Percentiles rank a stretch among this genome's conserved stretches.
Evolutionary conservation across 2,113 vertebrate species (phyloP).

Genomic region (Vidua macroura): DNA sequence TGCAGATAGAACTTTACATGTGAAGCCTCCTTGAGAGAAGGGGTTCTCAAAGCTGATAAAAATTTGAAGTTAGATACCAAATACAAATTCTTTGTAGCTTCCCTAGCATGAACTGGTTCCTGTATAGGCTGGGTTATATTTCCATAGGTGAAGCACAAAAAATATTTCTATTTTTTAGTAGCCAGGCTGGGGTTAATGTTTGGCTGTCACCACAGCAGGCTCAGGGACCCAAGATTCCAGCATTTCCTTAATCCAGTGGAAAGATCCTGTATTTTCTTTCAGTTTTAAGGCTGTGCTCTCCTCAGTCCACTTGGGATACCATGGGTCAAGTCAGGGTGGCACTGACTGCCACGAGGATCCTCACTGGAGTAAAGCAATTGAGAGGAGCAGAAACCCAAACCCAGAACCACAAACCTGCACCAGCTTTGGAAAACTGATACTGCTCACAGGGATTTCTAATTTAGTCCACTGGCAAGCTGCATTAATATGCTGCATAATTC

Average conservation of each 20-base stretch:
- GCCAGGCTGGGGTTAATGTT: not conserved
- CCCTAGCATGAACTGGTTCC: not conserved
- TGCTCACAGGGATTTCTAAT: not conserved
- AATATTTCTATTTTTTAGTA: not conserved
- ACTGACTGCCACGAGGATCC: accelerated
- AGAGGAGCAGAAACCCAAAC: not conserved
- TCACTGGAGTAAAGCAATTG: not conserved
- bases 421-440: not conserved
- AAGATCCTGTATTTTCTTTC: not conserved
- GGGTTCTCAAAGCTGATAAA: not conserved
- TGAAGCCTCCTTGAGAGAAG: not conserved
- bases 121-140: not conserved
- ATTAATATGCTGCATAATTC: not conserved
- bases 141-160: not conserved
- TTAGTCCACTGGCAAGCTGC: not conserved
- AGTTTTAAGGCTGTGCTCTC: not conserved
- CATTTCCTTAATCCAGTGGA: accelerated
- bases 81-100: not conserved
- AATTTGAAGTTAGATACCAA: not conserved
- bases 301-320: not conserved
- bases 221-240: not conserved
- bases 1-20: not conserved
- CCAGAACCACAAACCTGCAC: not conserved
- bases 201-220: not conserved
- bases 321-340: not conserved